Conservation (phyloP, 2,113 vertebrate genomes). For the Channa maculata region DNA sequence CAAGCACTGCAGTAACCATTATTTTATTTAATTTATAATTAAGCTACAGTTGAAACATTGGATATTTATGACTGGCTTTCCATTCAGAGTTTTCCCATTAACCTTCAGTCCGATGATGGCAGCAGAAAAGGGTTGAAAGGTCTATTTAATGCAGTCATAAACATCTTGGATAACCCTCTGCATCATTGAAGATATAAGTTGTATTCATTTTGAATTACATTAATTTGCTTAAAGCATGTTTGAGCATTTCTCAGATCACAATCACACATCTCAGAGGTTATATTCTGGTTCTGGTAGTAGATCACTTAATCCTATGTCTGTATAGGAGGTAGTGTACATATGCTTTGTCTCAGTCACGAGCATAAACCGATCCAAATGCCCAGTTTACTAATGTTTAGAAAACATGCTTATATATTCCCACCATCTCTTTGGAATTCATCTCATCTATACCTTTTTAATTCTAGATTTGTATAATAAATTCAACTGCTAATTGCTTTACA, state of each 20-base stretch:
- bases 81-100: conserved; percentile 42
- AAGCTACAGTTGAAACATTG: conserved; percentile 36
- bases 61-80: conserved; percentile 55
- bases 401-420: conserved; percentile 23
- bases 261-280: conserved; percentile 34
- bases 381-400: conserved; percentile 31
- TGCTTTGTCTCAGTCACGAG: conserved; percentile 31
- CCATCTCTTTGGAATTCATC: conserved; percentile 28
- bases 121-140: conserved; percentile 53
- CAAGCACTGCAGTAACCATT: conserved; percentile 62
- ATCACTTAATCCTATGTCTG: conserved; percentile 38
- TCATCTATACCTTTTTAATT: conserved; percentile 42
- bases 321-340: conserved; percentile 47
- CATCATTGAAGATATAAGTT: conserved; percentile 50
- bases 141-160: conserved; percentile 41
- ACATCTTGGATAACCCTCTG: conserved; percentile 25
- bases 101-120: conserved; percentile 32
- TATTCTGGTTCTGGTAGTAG: conserved; percentile 37
- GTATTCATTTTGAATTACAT: conserved; percentile 70
- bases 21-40: conserved; percentile 50
- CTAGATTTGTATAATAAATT: conserved; percentile 44
- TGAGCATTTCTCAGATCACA: conserved; percentile 55
- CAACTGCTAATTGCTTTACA: conserved; percentile 43
- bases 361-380: conserved; percentile 32
- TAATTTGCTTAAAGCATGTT: conserved; percentile 63